These are phyloP conservation scores for Tokudaia tokunoshimensis DNA, from an alignment of 2,797 vertebrate genomes.

Conservation along the genomic window DNA sequence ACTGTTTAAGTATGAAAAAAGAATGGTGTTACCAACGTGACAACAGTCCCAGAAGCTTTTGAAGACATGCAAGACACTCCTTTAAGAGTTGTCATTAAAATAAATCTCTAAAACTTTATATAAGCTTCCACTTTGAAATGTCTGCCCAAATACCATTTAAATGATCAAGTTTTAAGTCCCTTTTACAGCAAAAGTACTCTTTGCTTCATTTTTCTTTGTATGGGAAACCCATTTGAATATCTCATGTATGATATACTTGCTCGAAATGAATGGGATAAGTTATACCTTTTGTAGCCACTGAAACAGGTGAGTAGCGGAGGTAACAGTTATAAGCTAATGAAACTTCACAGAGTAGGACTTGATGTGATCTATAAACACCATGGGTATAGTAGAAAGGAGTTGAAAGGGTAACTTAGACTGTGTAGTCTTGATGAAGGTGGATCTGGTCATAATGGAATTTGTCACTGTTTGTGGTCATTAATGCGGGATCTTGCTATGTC, in stretches of 20 bases:
- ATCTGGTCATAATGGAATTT: background rate
- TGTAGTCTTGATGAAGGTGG: background rate
- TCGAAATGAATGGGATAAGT: conserved; percentile 4
- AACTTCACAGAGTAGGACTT: background rate
- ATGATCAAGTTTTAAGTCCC: background rate
- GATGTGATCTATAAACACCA: background rate
- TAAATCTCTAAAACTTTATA: background rate
- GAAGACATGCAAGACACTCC: background rate
- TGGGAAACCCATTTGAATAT: background rate
- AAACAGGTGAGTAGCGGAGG: background rate
- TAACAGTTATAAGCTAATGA: background rate
- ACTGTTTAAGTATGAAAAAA: background rate
- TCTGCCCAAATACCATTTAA: conserved; percentile 37
- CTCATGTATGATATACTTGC: background rate
- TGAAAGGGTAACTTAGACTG: background rate
- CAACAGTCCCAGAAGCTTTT: background rate
- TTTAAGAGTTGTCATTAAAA: background rate
- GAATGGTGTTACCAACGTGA: background rate
- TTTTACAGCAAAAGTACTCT: background rate
- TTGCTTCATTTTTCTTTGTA: background rate
- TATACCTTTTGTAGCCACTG: background rate
- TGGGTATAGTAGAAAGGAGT: background rate
- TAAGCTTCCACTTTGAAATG: background rate
- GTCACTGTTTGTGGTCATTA: background rate
- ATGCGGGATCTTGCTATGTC: background rate